phyloP scores from a whole-genome alignment of 2,797 vertebrate species.

The Ctenosaura bakeri region DNA sequence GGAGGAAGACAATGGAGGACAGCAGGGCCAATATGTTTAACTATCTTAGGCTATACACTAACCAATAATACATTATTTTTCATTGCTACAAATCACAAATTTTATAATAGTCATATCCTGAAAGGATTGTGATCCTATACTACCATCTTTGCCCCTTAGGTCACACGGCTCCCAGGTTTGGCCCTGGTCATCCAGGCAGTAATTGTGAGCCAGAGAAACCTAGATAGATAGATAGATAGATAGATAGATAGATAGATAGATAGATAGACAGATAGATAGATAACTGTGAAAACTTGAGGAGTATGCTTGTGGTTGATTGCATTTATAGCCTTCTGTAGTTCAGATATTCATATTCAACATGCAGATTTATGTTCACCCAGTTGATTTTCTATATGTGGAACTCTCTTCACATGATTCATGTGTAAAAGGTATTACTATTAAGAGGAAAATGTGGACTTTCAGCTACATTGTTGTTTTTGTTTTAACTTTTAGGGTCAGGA shows the following conservation, averaged over 20 bases:
- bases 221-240: background rate
- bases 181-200: background rate
- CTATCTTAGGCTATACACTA: background rate
- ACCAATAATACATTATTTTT: background rate
- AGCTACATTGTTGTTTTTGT: slow-evolving; percentile 25
- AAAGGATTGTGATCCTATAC: background rate
- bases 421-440: background rate
- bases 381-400: background rate
- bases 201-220: background rate
- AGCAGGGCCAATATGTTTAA: background rate
- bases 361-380: background rate
- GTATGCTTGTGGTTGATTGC: background rate
- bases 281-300: too few species aligned
- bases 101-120: too few species aligned
- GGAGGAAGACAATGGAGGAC: too few species aligned
- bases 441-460: background rate
- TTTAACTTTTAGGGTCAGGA: slow-evolving; percentile 74
- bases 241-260: background rate
- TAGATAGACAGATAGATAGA: background rate
- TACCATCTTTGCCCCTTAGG: background rate
- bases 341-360: background rate
- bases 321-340: background rate
- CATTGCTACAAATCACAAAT: too few species aligned
- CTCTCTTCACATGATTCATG: background rate
- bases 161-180: background rate